These are phyloP conservation scores for Lochmaea crataegi DNA, from an alignment of 2,888 invertebrate species.

Conservation along the genomic window DNA sequence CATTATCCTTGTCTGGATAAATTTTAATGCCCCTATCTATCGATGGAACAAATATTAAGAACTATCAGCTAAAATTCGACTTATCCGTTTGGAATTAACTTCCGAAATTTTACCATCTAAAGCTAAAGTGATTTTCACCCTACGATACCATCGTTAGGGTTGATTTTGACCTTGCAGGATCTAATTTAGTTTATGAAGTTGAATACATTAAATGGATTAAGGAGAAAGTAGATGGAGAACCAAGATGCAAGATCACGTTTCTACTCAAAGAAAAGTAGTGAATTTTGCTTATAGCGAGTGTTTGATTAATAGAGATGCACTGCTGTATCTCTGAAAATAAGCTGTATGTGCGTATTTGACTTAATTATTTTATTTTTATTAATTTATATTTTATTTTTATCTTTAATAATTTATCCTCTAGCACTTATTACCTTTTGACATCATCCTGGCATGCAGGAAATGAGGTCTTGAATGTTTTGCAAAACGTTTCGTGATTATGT, in stretches of 20 bases:
- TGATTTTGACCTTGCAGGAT: neutral
- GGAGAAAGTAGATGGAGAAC: neutral
- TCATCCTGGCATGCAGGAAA: no score
- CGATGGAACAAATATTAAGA: neutral
- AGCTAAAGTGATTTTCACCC: neutral
- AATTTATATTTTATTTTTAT: no score
- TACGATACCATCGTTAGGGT: neutral
- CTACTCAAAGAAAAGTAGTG: neutral
- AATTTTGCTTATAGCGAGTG: no score
- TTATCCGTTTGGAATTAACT: neutral
- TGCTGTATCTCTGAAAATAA: no score
- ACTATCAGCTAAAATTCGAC: conserved; percentile 4
- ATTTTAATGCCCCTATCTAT: neutral
- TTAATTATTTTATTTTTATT: no score
- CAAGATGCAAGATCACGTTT: neutral
- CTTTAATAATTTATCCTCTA: no score
- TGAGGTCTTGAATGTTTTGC: no score
- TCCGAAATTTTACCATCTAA: neutral
- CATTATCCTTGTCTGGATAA: no score
- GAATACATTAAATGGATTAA: conserved; percentile 17
- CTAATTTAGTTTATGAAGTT: conserved; percentile 15
- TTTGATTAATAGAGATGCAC: no score
- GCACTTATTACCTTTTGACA: no score
- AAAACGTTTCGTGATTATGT: no score
- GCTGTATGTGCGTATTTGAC: no score